Evolutionary conservation across 2,113 vertebrate genomes (phyloP), one percentile per base, ranked within the genome.

Genomic region (Alosa alosa): DNA sequence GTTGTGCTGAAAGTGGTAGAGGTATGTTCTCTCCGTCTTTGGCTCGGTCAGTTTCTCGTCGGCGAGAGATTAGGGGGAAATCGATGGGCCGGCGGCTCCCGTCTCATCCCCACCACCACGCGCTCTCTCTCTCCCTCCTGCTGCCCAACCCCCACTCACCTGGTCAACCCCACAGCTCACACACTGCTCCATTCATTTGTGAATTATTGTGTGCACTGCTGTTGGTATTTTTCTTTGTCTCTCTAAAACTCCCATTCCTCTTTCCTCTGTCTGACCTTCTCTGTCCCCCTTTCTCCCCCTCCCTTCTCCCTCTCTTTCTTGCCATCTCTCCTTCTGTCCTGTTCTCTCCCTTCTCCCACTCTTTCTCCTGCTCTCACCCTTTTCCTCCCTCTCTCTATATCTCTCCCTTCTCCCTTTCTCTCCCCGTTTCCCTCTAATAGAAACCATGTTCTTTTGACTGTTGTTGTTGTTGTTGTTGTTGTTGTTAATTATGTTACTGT

Each of bases 381-480:
- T 85, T 39, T 60, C 50, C 86, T 81, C 85, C 3, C 49, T 36
- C 31, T 55, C 81, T 83, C 64, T 86, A 81, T 72, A 81, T 52
- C 68, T 78, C 31, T 50, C 3, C 52, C 18, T 44, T 10, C 44
- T 60, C 22, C 50, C 11, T 46, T 15, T 49, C 46, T 82, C 22
- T 84, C 11, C 81, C 25, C 25, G 45, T 64, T 78, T 89, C 57
- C 47, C 78, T n/a, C 44, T 9, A 75, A 9, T 84, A 22, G n/a
- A 86, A 88, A 41, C 47, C 85, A 50, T 86, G 90, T 90, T 86
- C 89, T 90, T 90, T 82, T 57, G 86, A 91, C 85, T 89, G 13
- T 94, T 90, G 89, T 88, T 86, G n/a, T 83, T 85, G 91, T 57
- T 78, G 20, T 83, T 85, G 31, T 83, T 88, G 15, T 94, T 90